Percentiles rank a stretch among this genome's conserved stretches.
Evolutionary conservation across 2,888 invertebrate species (phyloP).

Genomic region (Scaptomyza tumidula): DNA sequence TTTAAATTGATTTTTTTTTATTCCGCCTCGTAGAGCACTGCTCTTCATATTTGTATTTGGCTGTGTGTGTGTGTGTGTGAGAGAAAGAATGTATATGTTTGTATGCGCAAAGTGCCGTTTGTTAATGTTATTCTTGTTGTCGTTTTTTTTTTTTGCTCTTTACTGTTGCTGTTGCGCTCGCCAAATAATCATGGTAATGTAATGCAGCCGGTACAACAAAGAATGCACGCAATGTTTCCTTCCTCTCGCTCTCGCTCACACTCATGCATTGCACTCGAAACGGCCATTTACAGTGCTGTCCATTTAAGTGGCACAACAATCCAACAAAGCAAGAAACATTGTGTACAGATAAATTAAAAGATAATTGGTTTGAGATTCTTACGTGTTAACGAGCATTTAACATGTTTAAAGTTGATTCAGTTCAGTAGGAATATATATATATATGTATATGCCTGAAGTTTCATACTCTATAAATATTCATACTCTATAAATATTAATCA

Average conservation of each 20-base stretch:
- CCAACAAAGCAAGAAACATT: constrained; percentile 13
- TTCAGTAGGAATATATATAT: background rate
- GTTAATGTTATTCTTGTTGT: constrained; percentile 1
- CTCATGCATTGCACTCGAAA: background rate
- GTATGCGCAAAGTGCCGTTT: background rate
- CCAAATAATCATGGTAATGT: constrained; percentile 40
- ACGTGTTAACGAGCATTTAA: background rate
- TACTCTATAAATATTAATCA: background rate
- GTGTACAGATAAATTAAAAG: constrained; percentile 14
- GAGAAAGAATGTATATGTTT: background rate
- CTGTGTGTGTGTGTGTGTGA: background rate
- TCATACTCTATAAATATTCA: too few relatives aligned
- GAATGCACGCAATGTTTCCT: constrained; percentile 39
- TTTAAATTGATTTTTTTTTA: constrained; percentile 66
- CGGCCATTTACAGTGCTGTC: constrained; percentile 37
- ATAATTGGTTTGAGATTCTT: constrained; percentile 6
- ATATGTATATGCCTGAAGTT: background rate
- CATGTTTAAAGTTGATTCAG: background rate
- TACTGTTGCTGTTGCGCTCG: constrained; percentile 28
- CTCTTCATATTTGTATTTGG: background rate
- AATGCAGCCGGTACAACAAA: constrained; percentile 44
- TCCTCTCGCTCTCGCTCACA: background rate
- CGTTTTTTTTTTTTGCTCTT: background rate
- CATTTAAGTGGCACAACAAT: constrained; percentile 50
- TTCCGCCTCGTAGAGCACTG: constrained; percentile 18